These are phyloP conservation scores for Nemapogon koenigi DNA, from an alignment of 2,888 invertebrate genomes.

Conservation along the genomic window DNA sequence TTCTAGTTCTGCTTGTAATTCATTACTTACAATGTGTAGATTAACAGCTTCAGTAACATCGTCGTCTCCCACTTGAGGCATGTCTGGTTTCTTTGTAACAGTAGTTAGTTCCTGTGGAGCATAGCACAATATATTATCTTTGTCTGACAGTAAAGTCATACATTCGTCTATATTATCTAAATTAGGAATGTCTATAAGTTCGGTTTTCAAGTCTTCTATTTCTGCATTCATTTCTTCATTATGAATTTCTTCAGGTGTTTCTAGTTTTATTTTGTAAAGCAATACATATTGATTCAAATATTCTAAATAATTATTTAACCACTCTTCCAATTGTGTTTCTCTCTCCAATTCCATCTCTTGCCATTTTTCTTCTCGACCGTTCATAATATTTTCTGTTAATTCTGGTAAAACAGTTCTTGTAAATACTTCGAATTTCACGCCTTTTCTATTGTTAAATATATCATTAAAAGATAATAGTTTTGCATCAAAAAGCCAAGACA, in stretches of 20 bases:
- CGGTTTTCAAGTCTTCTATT: slow-evolving; percentile 10
- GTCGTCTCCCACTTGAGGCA: slow-evolving; percentile 48
- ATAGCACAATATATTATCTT: slow-evolving; percentile 28
- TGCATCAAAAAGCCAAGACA: slow-evolving; percentile 59
- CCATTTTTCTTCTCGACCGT: slow-evolving; percentile 36
- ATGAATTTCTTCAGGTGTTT: slow-evolving; percentile 15
- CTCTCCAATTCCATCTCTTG: slow-evolving; percentile 40
- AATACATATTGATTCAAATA: slow-evolving; percentile 27
- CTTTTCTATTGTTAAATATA: slow-evolving; percentile 27
- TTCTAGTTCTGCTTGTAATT: slow-evolving; percentile 43
- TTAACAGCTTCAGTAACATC: slow-evolving; percentile 46
- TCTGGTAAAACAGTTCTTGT: slow-evolving; percentile 40
- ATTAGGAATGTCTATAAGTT: slow-evolving; percentile 24
- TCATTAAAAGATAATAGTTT: slow-evolving; percentile 40
- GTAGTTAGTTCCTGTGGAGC: slow-evolving; percentile 38
- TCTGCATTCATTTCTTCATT: slow-evolving; percentile 3
- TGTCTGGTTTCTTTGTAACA: slow-evolving; percentile 25
- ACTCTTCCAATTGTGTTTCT: slow-evolving; percentile 32
- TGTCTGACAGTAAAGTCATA: slow-evolving; percentile 22
- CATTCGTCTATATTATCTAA: slow-evolving; percentile 32
- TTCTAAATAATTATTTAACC: slow-evolving; percentile 28
- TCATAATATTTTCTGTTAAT: slow-evolving; percentile 45
- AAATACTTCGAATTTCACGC: slow-evolving; percentile 30
- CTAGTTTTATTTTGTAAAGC: slow-evolving; percentile 22
- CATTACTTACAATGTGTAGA: slow-evolving; percentile 36